These are phyloP conservation scores for Gulo gulo DNA, from an alignment of 2,113 vertebrate species.

Conservation along the genomic window DNA sequence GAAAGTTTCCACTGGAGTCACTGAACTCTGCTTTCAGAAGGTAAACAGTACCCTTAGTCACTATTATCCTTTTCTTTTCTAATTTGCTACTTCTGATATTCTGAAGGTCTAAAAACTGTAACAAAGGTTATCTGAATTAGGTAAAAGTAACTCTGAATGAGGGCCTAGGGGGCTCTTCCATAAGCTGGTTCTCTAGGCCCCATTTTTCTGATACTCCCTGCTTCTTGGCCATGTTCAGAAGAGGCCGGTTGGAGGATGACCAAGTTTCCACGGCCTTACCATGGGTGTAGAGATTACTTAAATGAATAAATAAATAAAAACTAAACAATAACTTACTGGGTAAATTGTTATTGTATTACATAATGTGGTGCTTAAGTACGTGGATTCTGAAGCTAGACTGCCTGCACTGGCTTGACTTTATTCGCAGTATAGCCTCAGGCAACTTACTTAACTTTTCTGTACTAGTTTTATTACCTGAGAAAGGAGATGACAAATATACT, in stretches of 20 bases:
- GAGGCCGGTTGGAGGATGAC: neutral
- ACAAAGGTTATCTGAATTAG: neutral
- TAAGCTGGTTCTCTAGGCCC: neutral
- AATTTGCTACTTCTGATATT: neutral
- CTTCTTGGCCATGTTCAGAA: neutral
- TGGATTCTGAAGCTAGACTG: neutral
- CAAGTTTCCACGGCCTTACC: neutral
- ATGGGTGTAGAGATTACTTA: neutral
- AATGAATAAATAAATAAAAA: neutral
- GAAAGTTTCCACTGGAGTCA: neutral
- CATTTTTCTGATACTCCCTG: neutral
- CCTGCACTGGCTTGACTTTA: neutral
- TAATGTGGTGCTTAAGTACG: neutral
- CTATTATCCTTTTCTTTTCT: neutral
- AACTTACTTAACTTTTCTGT: conserved; percentile 5
- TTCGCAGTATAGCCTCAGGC: neutral
- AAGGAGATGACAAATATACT: neutral
- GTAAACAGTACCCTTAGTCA: neutral
- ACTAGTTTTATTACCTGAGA: conserved; percentile 19
- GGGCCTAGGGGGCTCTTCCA: neutral
- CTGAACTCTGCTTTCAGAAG: neutral
- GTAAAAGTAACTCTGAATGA: neutral
- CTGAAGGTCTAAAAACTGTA: neutral
- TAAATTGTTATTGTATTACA: neutral
- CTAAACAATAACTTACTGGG: neutral